phyloP scores from a whole-genome alignment of 2,888 invertebrate genomes.

The Amphipyra tragopoginis region DNA sequence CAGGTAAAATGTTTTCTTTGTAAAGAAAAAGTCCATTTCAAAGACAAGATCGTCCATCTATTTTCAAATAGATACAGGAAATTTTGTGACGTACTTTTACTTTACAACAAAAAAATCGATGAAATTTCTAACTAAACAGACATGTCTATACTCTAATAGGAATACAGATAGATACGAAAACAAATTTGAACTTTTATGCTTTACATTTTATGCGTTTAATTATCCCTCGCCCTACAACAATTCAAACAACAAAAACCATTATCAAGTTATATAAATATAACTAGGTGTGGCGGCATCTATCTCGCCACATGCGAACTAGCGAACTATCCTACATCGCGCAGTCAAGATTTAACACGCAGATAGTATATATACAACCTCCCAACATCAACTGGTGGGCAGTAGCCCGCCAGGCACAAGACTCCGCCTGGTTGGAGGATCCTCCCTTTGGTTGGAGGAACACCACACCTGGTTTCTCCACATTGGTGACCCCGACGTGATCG shows the following conservation, averaged over 20 bases:
- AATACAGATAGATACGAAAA: constrained; percentile 16
- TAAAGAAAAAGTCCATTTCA: constrained; percentile 80
- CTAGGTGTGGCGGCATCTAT: no score
- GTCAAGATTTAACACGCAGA: no score
- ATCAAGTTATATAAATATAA: constrained; percentile 7
- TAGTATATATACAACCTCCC: no score
- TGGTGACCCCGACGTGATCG: no score
- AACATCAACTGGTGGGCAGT: no score
- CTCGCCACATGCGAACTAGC: no score
- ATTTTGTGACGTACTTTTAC: constrained; percentile 61
- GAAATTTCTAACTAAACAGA: constrained; percentile 37
- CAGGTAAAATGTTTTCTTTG: constrained; percentile 85
- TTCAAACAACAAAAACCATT: constrained; percentile 11
- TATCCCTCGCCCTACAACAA: constrained; percentile 3
- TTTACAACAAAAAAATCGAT: constrained; percentile 51
- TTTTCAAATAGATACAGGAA: constrained; percentile 69
- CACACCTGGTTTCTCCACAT: no score
- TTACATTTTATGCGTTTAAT: constrained; percentile 5
- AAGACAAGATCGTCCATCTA: constrained; percentile 77
- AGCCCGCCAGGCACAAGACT: no score
- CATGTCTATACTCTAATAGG: constrained; percentile 18
- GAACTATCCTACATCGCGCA: no score
- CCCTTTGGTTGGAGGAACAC: no score
- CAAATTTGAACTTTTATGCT: not conserved
- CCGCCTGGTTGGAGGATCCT: no score